Conservation (phyloP, 2,797 vertebrate genomes). For the Aplochiton taeniatus region DNA sequence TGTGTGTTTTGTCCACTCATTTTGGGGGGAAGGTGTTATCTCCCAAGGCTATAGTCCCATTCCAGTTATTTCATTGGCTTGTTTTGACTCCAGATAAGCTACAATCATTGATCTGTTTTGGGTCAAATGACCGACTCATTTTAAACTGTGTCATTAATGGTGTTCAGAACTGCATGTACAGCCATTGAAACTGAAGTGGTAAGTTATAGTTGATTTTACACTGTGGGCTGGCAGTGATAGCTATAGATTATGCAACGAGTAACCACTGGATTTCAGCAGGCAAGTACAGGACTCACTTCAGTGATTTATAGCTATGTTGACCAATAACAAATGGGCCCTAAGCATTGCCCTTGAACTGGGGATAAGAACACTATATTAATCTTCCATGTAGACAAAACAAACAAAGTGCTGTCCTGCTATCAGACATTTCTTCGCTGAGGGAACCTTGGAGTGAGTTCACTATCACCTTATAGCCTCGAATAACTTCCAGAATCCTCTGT, state of each 20-base stretch:
- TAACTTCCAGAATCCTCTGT: no score
- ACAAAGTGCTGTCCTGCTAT: constrained; percentile 26
- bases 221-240: no score
- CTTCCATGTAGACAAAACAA: constrained; percentile 49
- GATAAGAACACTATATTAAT: constrained; percentile 29
- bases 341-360: constrained; percentile 28
- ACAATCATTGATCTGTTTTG: constrained; percentile 24
- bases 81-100: constrained; percentile 29
- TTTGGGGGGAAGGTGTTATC: constrained; percentile 14
- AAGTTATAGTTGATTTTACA: no score
- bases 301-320: no score
- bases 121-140: not conserved
- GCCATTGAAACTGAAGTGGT: no score
- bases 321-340: not conserved
- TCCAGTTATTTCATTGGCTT: constrained; percentile 36
- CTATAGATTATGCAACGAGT: no score
- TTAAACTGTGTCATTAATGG: not conserved
- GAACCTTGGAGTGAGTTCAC: constrained; percentile 33
- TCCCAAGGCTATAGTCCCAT: constrained; percentile 39
- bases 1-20: not conserved
- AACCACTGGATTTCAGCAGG: not conserved
- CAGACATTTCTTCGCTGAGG: constrained; percentile 6
- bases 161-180: not conserved
- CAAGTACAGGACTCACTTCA: not conserved
- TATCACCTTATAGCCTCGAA: not conserved